phyloP scores from a whole-genome alignment of 2,797 vertebrate genomes.

The Urocyon cinereoargenteus region DNA sequence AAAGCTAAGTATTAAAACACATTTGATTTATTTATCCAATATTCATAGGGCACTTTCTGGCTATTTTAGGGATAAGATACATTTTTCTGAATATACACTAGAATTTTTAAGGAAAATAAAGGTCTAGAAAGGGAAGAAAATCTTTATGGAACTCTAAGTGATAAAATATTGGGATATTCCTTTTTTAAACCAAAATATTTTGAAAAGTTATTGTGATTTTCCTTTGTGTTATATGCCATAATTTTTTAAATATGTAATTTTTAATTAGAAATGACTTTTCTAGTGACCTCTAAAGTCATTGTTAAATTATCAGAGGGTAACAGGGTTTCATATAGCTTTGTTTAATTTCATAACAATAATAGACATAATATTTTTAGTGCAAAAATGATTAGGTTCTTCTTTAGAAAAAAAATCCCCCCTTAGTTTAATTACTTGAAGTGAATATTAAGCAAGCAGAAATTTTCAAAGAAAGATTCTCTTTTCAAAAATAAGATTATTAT shows the following conservation, averaged over 20 bases:
- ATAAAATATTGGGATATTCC: conserved; percentile 5
- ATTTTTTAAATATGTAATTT: conserved; percentile 48
- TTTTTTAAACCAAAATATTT: conserved; percentile 22
- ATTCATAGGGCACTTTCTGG: not conserved
- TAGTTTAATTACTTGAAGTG: conserved; percentile 61
- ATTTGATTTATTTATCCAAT: conserved; percentile 21
- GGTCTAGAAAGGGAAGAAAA: not conserved
- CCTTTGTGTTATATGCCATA: not conserved
- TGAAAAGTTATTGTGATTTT: conserved; percentile 43
- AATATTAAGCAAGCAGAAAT: conserved; percentile 55
- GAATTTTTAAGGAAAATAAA: conserved; percentile 1
- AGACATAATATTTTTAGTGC: conserved; percentile 45
- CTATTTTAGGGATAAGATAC: not conserved
- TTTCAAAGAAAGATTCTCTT: conserved; percentile 41
- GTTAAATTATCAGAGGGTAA: conserved; percentile 48
- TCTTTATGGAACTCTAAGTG: not conserved
- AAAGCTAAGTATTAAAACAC: not conserved
- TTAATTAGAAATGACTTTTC: conserved; percentile 67
- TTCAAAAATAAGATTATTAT: conserved; percentile 52
- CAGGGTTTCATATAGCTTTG: conserved; percentile 54
- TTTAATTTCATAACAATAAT: conserved; percentile 54
- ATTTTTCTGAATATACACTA: conserved; percentile 3
- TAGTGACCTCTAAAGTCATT: conserved; percentile 46
- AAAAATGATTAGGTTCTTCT: conserved; percentile 55
- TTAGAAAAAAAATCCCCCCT: not conserved